Conservation (phyloP, 2,113 vertebrate species). For the Meriones unguiculatus region DNA sequence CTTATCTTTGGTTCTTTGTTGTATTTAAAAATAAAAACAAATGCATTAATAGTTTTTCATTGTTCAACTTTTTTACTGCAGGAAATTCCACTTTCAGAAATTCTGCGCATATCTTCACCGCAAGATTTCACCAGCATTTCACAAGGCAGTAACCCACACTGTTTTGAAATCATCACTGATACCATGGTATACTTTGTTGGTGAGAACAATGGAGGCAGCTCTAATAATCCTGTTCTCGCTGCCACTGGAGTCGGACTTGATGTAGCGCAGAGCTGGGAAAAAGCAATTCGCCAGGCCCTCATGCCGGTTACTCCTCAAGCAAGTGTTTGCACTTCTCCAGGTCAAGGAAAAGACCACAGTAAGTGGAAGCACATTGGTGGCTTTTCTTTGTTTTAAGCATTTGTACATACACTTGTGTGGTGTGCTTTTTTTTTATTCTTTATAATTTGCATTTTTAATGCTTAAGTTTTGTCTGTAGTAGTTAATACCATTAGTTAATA, state of each 20-base stretch:
- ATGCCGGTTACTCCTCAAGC: constrained; percentile 99
- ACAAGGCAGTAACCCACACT: constrained; percentile 97
- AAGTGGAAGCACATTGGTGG: constrained; percentile 84
- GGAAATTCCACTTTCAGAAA: constrained; percentile 99
- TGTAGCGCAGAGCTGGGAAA: constrained; percentile 98
- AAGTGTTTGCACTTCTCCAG: constrained; percentile 92
- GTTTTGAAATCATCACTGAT: constrained; percentile 99
- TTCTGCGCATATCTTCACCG: constrained; percentile 95
- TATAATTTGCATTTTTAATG: constrained; percentile 16
- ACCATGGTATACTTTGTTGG: constrained; percentile 99
- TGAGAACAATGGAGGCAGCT: constrained; percentile 93
- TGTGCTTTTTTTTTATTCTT: background rate
- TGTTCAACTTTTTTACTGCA: constrained; percentile 84
- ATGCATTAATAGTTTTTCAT: constrained; percentile 75
- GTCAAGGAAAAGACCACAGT: constrained; percentile 98
- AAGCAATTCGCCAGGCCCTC: constrained; percentile 97
- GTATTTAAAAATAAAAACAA: constrained; percentile 17
- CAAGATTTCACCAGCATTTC: constrained; percentile 92
- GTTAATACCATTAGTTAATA: constrained; percentile 17
- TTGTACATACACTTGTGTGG: background rate
- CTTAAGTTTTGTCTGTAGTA: constrained; percentile 36
- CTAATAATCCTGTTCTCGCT: constrained; percentile 93
- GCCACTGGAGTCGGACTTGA: constrained; percentile 96
- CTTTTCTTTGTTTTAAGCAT: constrained; percentile 13
- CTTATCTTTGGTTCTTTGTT: background rate